Evolutionary conservation across 1,140 invertebrate species (phyloP).

Genomic region (Argopecten irradians): DNA sequence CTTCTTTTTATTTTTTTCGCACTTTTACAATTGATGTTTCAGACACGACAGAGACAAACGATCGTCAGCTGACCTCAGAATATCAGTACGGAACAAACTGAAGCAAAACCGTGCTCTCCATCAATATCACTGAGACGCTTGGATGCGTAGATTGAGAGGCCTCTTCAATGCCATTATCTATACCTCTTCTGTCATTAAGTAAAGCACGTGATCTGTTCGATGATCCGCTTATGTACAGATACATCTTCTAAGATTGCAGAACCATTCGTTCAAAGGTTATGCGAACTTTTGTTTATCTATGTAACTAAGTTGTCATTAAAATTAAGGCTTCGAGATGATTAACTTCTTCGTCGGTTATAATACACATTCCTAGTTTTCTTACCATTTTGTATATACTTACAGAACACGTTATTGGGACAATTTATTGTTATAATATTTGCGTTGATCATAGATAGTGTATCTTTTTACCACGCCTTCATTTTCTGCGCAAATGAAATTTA

Average conservation of each 20-base stretch:
- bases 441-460: no score
- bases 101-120: neutral
- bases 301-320: neutral
- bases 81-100: neutral
- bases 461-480: no score
- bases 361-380: no score
- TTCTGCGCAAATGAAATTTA: no score
- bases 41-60: neutral
- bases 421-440: no score
- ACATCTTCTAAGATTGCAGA: neutral
- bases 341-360: no score
- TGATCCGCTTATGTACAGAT: neutral
- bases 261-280: neutral
- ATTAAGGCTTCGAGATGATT: neutral
- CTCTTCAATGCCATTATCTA: neutral
- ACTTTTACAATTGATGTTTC: neutral
- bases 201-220: neutral
- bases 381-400: no score
- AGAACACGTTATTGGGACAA: no score
- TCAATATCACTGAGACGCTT: neutral
- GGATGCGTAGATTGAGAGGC: neutral
- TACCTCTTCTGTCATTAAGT: neutral
- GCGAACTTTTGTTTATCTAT: neutral
- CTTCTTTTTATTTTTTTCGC: neutral
- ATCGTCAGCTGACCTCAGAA: slow-evolving; percentile 3